Evolutionary conservation across 2,888 invertebrate species (phyloP).

Genomic region (Rhingia rostrata): DNA sequence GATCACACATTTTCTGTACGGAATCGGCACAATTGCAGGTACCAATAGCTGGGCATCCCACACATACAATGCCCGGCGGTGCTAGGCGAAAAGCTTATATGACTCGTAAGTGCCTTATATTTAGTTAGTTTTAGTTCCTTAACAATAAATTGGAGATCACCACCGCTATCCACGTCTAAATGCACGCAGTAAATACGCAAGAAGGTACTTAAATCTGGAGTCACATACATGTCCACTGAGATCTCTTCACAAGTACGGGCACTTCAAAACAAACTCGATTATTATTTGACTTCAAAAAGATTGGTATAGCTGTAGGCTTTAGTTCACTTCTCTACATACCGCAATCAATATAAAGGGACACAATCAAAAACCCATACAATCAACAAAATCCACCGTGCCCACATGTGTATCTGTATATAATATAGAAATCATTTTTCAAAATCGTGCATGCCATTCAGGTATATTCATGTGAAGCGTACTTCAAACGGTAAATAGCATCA

Average conservation of each 20-base stretch:
- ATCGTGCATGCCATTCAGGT: conserved; percentile 35
- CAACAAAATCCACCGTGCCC: not conserved
- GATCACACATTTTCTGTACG: too few species aligned
- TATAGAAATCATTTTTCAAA: conserved; percentile 42
- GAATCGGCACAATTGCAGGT: too few species aligned
- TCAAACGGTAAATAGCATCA: conserved; percentile 43
- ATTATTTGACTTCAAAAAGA: conserved; percentile 34
- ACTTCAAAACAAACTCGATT: conserved; percentile 44
- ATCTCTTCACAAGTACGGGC: conserved; percentile 24
- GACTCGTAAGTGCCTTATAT: too few species aligned
- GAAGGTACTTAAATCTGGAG: too few species aligned
- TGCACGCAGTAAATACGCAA: too few species aligned
- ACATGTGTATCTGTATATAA: not conserved
- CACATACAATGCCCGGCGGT: too few species aligned
- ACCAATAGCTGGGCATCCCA: too few species aligned
- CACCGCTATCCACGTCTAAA: too few species aligned
- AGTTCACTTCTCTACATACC: conserved; percentile 55
- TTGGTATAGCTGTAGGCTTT: conserved; percentile 39
- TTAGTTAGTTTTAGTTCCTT: too few species aligned
- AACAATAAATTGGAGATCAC: too few species aligned
- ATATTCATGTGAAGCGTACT: conserved; percentile 49
- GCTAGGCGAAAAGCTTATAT: too few species aligned
- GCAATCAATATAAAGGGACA: conserved; percentile 22
- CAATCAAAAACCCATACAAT: conserved; percentile 26
- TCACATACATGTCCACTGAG: not conserved